Percentiles rank a stretch among this genome's conserved stretches.
Conservation (phyloP, 2,797 vertebrate genomes). For the Carcharodon carcharias region DNA sequence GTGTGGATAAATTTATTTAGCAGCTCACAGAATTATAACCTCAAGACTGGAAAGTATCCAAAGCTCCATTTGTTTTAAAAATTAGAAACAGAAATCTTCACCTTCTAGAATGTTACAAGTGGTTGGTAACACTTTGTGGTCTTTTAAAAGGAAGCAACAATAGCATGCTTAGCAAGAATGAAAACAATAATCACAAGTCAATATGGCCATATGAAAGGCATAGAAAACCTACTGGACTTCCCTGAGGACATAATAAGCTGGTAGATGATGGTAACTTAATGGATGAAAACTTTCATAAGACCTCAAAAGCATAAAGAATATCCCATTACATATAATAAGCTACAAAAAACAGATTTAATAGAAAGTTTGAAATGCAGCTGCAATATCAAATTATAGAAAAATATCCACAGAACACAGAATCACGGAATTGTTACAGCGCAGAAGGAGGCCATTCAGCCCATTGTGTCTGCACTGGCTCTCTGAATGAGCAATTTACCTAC, state of each 20-base stretch:
- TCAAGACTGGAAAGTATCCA: background rate
- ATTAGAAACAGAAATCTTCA: background rate
- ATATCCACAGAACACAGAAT: background rate
- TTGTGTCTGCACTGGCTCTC: no score
- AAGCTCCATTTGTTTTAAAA: background rate
- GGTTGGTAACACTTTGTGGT: background rate
- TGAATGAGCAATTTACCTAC: no score
- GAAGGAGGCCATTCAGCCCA: no score
- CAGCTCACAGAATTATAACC: background rate
- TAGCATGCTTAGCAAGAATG: background rate
- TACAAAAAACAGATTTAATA: background rate
- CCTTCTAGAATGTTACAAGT: background rate
- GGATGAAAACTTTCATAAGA: background rate
- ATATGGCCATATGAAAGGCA: background rate
- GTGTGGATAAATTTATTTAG: background rate
- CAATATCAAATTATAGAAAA: background rate
- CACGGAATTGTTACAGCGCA: no score
- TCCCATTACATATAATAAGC: background rate
- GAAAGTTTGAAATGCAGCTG: background rate
- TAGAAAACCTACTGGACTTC: background rate
- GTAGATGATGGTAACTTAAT: background rate
- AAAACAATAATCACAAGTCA: background rate
- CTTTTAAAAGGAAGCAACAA: background rate
- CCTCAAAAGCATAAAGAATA: background rate
- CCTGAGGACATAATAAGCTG: conserved; percentile 8